Percentiles rank a stretch among this genome's conserved stretches.
phyloP scores from a whole-genome alignment of 2,888 invertebrate species.

The Parapristionchus giblindavisi region DNA sequence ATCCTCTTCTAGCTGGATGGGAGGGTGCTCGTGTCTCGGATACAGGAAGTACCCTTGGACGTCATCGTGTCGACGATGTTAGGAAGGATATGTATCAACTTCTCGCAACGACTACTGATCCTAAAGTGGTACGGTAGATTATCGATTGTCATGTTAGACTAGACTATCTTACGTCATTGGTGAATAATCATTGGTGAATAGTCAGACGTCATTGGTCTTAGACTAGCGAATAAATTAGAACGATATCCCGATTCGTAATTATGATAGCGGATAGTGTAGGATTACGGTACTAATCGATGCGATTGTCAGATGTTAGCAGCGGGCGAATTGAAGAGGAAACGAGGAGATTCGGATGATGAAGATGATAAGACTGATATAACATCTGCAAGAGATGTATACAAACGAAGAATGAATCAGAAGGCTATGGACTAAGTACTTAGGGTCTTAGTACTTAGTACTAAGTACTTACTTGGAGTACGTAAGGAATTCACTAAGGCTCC shows the following conservation, averaged over 20 bases:
- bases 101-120: conserved; percentile 67
- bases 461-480: too few relatives aligned
- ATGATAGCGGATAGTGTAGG: too few relatives aligned
- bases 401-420: conserved; percentile 63
- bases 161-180: too few relatives aligned
- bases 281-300: background rate
- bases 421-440: conserved; percentile 25
- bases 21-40: conserved; percentile 12
- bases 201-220: too few relatives aligned
- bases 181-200: too few relatives aligned
- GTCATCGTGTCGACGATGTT: conserved; percentile 59
- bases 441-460: too few relatives aligned
- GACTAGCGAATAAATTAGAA: too few relatives aligned
- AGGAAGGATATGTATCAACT: conserved; percentile 69
- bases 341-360: conserved; percentile 37
- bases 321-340: conserved; percentile 19
- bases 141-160: too few relatives aligned
- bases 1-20: conserved; percentile 20
- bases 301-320: conserved; percentile 21
- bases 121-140: conserved; percentile 61
- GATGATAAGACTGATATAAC: conserved; percentile 8
- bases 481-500: too few relatives aligned
- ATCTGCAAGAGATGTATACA: conserved; percentile 57
- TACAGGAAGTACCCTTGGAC: background rate
- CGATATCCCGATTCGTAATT: too few relatives aligned